phyloP scores from a whole-genome alignment of 2,888 invertebrate genomes.

The Leptopilina drosophilae region DNA sequence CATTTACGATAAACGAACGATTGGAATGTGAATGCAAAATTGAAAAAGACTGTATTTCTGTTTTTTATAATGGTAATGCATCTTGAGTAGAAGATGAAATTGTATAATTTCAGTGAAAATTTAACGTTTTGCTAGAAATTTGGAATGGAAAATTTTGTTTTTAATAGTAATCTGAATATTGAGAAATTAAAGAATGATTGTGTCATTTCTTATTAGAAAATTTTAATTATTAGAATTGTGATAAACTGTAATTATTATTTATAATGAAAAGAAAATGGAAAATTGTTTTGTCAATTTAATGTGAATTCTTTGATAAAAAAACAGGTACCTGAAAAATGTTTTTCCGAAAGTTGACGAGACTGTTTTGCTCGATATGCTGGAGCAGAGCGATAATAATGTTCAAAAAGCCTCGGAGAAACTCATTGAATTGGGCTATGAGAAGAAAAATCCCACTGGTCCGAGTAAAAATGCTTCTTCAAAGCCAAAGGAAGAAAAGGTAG shows the following conservation, averaged over 20 bases:
- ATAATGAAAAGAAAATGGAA: background rate
- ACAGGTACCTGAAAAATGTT: conserved; percentile 93
- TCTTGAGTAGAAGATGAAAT: background rate
- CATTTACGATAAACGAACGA: background rate
- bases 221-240: background rate
- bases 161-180: background rate
- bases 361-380: conserved; percentile 88
- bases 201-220: no score
- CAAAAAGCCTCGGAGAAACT: conserved; percentile 91
- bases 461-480: conserved; percentile 78
- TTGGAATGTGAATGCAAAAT: conserved; percentile 9
- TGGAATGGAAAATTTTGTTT: background rate
- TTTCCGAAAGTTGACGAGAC: conserved; percentile 95
- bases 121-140: no score
- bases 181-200: background rate
- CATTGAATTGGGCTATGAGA: conserved; percentile 88
- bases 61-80: conserved; percentile 10
- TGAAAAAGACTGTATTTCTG: no score
- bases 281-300: background rate
- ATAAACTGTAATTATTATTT: background rate
- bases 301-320: background rate
- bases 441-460: conserved; percentile 82
- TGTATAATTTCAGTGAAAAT: background rate
- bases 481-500: conserved; percentile 73
- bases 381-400: conserved; percentile 93